Conservation (phyloP, 2,888 invertebrate genomes). For the Drymonia ruficornis region DNA sequence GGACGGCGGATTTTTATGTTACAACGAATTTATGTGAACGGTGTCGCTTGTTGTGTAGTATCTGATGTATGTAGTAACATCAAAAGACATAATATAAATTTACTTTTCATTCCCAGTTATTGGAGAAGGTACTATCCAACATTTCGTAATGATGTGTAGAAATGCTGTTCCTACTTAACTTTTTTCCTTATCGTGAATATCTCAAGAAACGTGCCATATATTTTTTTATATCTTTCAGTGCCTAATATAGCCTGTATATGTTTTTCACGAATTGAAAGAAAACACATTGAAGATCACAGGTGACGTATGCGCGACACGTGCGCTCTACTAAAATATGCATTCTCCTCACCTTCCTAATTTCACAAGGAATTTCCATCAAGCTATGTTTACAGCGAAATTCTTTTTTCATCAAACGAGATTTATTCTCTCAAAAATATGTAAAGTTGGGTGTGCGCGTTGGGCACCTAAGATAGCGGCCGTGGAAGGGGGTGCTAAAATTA, state of each 20-base stretch:
- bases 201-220: no score
- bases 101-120: no score
- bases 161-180: no score
- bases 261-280: no score
- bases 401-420: slow-evolving; percentile 80
- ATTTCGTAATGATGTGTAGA: no score
- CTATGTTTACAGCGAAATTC: slow-evolving; percentile 74
- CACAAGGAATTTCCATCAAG: slow-evolving; percentile 71
- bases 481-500: slow-evolving; percentile 74
- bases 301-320: neutral
- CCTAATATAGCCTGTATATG: no score
- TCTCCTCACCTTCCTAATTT: slow-evolving; percentile 50
- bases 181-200: no score
- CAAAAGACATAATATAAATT: no score
- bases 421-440: slow-evolving; percentile 80
- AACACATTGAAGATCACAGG: neutral
- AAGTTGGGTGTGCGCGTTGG: slow-evolving; percentile 65
- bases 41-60: neutral
- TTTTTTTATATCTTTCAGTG: no score
- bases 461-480: slow-evolving; percentile 56
- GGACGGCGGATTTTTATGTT: slow-evolving; percentile 37
- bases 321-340: slow-evolving; percentile 15
- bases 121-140: no score
- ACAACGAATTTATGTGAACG: slow-evolving; percentile 25
- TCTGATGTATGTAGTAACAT: no score